Conservation (phyloP, 2,113 vertebrate genomes). For the Procavia capensis region DNA sequence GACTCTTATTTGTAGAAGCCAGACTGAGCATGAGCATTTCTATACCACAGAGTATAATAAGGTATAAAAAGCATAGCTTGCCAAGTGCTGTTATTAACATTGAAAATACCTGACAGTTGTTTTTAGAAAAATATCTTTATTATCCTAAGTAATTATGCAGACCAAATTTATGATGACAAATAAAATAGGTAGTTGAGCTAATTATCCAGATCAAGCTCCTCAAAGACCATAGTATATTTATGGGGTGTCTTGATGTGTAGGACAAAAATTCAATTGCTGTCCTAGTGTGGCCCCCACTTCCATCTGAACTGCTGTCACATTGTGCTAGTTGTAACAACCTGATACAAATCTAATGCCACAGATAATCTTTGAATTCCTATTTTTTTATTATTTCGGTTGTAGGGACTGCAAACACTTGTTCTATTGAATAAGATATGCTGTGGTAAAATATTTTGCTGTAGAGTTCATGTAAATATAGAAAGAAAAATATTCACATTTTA, state of each 20-base stretch:
- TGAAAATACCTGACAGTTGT: neutral
- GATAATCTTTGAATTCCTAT: neutral
- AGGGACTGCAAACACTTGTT: neutral
- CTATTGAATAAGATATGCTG: neutral
- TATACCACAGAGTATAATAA: neutral
- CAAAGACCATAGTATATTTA: neutral
- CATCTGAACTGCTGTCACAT: neutral
- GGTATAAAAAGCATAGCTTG: neutral
- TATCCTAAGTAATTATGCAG: neutral
- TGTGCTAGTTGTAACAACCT: neutral
- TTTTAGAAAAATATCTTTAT: neutral
- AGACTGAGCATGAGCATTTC: neutral
- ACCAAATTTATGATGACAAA: neutral
- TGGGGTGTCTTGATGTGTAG: neutral
- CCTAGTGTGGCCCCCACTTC: neutral
- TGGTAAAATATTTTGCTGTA: neutral
- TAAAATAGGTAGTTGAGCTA: neutral
- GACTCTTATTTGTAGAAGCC: neutral
- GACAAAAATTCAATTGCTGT: neutral
- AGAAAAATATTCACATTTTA: neutral
- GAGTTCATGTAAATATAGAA: neutral
- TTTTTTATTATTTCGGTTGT: conserved; percentile 3
- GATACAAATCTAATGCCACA: neutral
- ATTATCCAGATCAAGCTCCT: neutral
- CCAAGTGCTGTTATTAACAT: neutral